These are phyloP conservation scores for Odontocolon sp. DNA, from an alignment of 2,888 invertebrate species.

Conservation along the genomic window DNA sequence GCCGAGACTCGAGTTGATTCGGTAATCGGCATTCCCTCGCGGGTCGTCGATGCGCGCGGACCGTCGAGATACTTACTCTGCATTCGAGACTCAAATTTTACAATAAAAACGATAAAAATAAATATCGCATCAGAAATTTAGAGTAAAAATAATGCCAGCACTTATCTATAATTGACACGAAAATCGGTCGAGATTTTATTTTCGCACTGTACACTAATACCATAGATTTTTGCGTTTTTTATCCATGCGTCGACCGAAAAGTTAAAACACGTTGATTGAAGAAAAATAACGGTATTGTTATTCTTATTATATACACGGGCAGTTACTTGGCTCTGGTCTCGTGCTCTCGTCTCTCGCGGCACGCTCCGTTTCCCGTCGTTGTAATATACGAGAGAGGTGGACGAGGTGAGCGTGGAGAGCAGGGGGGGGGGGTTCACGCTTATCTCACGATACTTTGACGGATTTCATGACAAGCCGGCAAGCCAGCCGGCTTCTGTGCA, in stretches of 20 bases:
- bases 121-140: neutral
- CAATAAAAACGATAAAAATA: neutral
- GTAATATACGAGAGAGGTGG: neutral
- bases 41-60: conserved; percentile 59
- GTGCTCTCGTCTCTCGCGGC: neutral
- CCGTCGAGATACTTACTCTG: conserved; percentile 10
- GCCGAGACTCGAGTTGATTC: conserved; percentile 60
- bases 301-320: too few species aligned
- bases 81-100: too few species aligned
- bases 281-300: too few species aligned
- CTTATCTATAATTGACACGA: neutral
- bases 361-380: neutral
- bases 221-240: too few species aligned
- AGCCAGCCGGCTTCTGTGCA: neutral
- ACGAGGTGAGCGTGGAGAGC: neutral
- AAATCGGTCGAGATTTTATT: too few species aligned
- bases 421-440: neutral
- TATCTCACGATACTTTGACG: neutral
- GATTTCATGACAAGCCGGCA: conserved; percentile 26
- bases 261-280: too few species aligned
- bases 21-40: conserved; percentile 64
- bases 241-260: too few species aligned
- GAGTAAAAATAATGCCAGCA: conserved; percentile 28
- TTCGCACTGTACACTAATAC: too few species aligned
- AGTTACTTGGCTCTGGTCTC: too few species aligned